Percentiles rank a stretch among this genome's conserved stretches.
Conservation (phyloP, 2,888 invertebrate genomes). For the Temnothorax ravouxi region DNA sequence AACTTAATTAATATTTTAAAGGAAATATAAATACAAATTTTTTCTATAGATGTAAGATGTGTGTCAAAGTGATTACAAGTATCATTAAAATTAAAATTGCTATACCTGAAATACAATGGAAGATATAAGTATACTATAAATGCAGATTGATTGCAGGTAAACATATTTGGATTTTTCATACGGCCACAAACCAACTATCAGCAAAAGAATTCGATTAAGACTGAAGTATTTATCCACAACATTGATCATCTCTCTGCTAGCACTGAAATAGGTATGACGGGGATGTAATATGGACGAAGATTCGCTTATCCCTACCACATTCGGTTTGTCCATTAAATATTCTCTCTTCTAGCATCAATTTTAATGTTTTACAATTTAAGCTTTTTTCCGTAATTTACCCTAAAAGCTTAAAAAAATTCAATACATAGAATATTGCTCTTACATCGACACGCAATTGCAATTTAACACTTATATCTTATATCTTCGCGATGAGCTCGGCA, state of each 20-base stretch:
- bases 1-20: neutral
- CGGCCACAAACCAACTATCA: constrained; percentile 22
- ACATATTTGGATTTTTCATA: neutral
- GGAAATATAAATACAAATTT: neutral
- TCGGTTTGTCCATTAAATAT: neutral
- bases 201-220: neutral
- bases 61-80: no score
- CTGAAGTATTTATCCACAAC: neutral
- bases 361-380: neutral
- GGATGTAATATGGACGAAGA: neutral
- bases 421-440: neutral
- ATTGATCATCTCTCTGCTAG: neutral
- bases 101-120: constrained; percentile 24
- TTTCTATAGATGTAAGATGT: neutral
- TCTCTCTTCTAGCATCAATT: neutral
- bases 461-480: neutral
- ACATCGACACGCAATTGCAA: neutral
- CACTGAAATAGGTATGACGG: neutral
- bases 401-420: neutral
- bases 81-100: neutral
- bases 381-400: neutral
- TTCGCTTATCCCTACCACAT: neutral
- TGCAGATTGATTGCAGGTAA: neutral
- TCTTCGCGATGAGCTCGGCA: neutral
- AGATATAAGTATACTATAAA: neutral